Evolutionary conservation across 2,113 vertebrate genomes (phyloP), one percentile per base, ranked within the genome.

Genomic region (Ahaetulla prasina): DNA sequence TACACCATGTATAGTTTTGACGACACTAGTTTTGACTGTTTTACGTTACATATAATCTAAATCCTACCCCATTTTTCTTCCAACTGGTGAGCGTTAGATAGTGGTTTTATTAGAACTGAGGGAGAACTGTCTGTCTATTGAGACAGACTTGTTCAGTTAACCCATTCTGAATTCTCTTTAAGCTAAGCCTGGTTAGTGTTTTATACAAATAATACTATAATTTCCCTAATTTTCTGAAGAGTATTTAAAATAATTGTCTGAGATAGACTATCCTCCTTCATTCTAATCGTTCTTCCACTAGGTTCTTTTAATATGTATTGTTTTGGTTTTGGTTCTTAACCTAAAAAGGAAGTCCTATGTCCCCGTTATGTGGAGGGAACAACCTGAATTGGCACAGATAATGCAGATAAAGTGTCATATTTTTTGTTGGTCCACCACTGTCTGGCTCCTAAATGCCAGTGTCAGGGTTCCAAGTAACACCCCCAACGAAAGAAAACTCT

Each of bases 1-100:
- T 92, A 14, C 92, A 74, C 91, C 90, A 84, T 91, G 45, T 95
- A 2, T 91, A 89, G 12, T 93, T 94, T 89, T 93, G n/a, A 91
- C 93, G 96, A 85, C 35, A 47, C 47, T 74, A 91, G 68, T 18
- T 54, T 90, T 91, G 54, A 22, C 91, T n/a, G 93, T 60, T 88
- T 87, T 54, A 95, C 93, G 55, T 89, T 50, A 43, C 4, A 57
- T 93, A 92, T 50, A 89, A 89, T 6, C 88, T 35, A 91, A 16
- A 95, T 86, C 25, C 35, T 23, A 50, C 8, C 1, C 10, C 9
- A 2, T 57, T 84, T 52, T 87, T 85, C 16, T 35, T n/a, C 12
- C 30, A 35, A 18, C 14, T 16, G 63, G 63, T 3, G 6, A 35
- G n/a, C 0, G 0, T 74, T 35, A 50, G 54, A 90, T 57, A 8